Percentiles rank a stretch among this genome's conserved stretches.
Evolutionary conservation across 2,888 invertebrate genomes (phyloP).

Genomic region (Cheilosia soror): DNA sequence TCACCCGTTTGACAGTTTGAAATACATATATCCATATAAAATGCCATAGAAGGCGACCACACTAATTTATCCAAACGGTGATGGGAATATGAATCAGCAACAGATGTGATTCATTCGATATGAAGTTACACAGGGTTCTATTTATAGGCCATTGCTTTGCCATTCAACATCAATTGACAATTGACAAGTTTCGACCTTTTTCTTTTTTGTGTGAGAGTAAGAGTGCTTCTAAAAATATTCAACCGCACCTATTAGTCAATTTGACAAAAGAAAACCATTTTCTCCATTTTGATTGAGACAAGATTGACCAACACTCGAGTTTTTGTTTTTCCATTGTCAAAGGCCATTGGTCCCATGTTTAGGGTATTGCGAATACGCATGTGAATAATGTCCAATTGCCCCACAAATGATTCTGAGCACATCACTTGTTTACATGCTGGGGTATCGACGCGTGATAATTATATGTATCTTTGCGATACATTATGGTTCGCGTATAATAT

Average conservation of each 20-base stretch:
- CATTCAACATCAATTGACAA: slow-evolving; percentile 26
- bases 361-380: background rate
- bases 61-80: slow-evolving; percentile 10
- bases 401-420: slow-evolving; percentile 24
- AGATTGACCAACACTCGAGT: slow-evolving; percentile 23
- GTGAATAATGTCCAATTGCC: slow-evolving; percentile 17
- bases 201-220: background rate
- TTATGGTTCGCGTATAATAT: slow-evolving; percentile 9
- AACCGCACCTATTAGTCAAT: slow-evolving; percentile 6
- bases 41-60: background rate
- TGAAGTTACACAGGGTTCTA: slow-evolving; percentile 53
- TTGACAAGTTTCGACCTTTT: slow-evolving; percentile 16
- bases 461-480: slow-evolving; percentile 28
- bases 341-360: slow-evolving; percentile 33
- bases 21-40: too few relatives aligned
- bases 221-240: background rate
- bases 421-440: slow-evolving; percentile 33
- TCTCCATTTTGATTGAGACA: slow-evolving; percentile 6
- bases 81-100: slow-evolving; percentile 1
- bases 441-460: slow-evolving; percentile 33
- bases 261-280: slow-evolving; percentile 9
- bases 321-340: background rate
- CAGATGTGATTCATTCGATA: slow-evolving; percentile 23
- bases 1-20: slow-evolving; percentile 39
- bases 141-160: slow-evolving; percentile 49